phyloP scores from a whole-genome alignment of 2,888 invertebrate species.

The Ectemnius continuus region DNA sequence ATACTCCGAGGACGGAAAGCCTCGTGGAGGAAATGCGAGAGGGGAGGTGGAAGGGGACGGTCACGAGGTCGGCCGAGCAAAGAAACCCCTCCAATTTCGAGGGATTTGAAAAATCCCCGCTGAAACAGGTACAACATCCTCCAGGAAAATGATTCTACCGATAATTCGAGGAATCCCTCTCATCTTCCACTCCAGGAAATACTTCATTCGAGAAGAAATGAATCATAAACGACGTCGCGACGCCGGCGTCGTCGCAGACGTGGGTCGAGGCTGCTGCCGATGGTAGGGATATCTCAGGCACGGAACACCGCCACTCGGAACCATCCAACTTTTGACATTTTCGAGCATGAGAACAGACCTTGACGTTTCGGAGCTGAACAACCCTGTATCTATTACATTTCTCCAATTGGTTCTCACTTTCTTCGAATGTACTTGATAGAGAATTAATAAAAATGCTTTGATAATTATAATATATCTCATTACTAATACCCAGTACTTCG shows the following conservation, averaged over 20 bases:
- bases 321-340: neutral
- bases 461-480: too few relatives aligned
- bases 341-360: too few relatives aligned
- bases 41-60: conserved; percentile 6
- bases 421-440: too few relatives aligned
- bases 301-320: conserved; percentile 6
- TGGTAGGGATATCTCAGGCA: conserved; percentile 55
- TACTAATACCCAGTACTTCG: too few relatives aligned
- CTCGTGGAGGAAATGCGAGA: conserved; percentile 10
- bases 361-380: too few relatives aligned
- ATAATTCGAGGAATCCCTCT: neutral
- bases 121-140: conserved; percentile 11
- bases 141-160: too few relatives aligned
- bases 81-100: conserved; percentile 14
- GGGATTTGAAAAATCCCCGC: neutral
- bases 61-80: neutral
- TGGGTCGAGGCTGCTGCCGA: conserved; percentile 41
- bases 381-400: too few relatives aligned
- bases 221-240: conserved; percentile 49
- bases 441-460: too few relatives aligned
- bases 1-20: conserved; percentile 43
- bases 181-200: conserved; percentile 22
- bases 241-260: conserved; percentile 38
- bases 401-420: too few relatives aligned
- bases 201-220: conserved; percentile 48